Evolutionary conservation across 1,140 invertebrate species (phyloP).

Genomic region (Philopotamus ludificatus): DNA sequence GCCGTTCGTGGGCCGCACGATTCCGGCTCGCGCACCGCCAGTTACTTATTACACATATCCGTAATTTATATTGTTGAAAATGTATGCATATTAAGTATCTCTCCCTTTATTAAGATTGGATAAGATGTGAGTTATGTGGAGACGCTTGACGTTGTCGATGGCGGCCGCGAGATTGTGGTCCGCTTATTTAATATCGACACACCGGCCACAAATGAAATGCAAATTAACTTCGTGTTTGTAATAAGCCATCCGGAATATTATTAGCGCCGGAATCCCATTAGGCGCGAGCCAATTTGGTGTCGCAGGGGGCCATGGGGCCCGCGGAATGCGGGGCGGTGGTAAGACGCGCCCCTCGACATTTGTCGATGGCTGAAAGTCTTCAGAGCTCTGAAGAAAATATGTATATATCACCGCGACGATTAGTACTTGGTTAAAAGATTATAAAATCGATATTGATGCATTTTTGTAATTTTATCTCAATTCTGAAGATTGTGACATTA

Average conservation of each 20-base stretch:
- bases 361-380: conserved; percentile 1
- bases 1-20: no score
- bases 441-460: no score
- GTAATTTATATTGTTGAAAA: conserved; percentile 40
- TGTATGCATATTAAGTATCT: conserved; percentile 37
- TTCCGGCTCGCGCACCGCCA: background rate
- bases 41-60: conserved; percentile 35
- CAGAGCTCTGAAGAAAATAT: background rate
- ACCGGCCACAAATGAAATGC: conserved; percentile 25
- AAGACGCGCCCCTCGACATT: no score
- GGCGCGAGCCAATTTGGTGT: conserved; percentile 3
- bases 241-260: conserved; percentile 14
- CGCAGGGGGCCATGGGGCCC: no score
- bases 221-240: conserved; percentile 34
- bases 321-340: no score
- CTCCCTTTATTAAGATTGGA: conserved; percentile 36
- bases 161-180: conserved; percentile 22
- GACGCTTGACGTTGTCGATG: conserved; percentile 34
- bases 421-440: no score
- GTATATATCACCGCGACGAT: no score
- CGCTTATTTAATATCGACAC: conserved; percentile 26
- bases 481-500: no score
- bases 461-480: no score
- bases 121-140: conserved; percentile 36
- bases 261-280: conserved; percentile 13